Conservation (phyloP, 2,113 vertebrate species). For the Prunella himalayana region DNA sequence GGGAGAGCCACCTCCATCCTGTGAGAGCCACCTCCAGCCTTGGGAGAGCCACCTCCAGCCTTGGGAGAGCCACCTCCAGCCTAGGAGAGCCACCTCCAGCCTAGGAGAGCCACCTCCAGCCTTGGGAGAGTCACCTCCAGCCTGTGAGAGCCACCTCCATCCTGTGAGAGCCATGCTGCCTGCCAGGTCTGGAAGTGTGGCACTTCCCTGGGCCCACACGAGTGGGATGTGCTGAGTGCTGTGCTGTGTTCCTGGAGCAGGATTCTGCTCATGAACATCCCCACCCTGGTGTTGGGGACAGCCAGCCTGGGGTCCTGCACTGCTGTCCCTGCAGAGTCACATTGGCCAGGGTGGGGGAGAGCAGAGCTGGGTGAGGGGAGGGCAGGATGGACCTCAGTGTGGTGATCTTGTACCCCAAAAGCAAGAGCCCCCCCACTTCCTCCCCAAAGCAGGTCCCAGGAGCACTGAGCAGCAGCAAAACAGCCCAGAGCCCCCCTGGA, state of each 20-base stretch:
- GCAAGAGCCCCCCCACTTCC: accelerated
- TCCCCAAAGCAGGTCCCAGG: neutral
- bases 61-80: neutral
- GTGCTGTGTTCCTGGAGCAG: neutral
- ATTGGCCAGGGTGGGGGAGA: neutral
- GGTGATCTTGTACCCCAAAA: neutral
- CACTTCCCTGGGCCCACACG: accelerated
- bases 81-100: neutral
- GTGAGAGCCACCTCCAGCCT: neutral
- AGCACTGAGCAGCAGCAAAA: neutral
- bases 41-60: neutral
- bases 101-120: too few species aligned
- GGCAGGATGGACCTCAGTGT: neutral
- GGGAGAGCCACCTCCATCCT: neutral
- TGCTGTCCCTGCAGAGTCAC: neutral
- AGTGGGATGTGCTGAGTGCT: neutral
- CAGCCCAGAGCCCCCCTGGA: neutral
- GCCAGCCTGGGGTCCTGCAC: neutral
- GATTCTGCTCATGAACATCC: accelerated
- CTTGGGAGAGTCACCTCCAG: too few species aligned
- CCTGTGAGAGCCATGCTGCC: neutral
- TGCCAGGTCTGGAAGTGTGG: neutral
- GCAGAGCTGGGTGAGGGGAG: neutral
- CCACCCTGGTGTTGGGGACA: neutral
- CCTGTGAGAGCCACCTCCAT: too few species aligned